Evolutionary conservation across 1,140 invertebrate species (phyloP).

Genomic region (Drosophila equinoxialis): DNA sequence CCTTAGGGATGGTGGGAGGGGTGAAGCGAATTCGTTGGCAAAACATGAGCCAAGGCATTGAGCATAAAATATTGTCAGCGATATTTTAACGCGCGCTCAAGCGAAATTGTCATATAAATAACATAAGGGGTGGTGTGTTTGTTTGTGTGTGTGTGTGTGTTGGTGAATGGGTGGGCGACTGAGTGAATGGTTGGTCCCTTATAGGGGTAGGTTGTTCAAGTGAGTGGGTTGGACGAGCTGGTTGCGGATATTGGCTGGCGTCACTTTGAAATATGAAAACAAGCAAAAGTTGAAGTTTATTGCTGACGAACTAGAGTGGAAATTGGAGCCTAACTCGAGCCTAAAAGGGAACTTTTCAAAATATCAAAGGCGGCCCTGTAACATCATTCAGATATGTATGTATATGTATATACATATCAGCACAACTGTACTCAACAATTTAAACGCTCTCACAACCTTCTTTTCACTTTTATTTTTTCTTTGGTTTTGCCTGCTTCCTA

Average conservation of each 20-base stretch:
- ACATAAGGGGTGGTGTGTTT: constrained; percentile 39
- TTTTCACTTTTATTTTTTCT: constrained; percentile 2
- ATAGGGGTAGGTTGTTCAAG: not conserved
- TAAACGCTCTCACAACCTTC: not conserved
- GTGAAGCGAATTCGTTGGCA: constrained; percentile 58
- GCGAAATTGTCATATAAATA: constrained; percentile 82
- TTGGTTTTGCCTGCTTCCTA: constrained; percentile 2
- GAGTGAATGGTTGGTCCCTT: not conserved
- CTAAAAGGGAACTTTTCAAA: not conserved
- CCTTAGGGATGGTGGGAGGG: not conserved
- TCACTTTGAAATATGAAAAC: constrained; percentile 80
- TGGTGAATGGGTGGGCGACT: not conserved
- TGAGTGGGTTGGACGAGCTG: not conserved
- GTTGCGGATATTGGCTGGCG: constrained; percentile 47
- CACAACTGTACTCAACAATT: constrained; percentile 46
- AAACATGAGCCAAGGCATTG: constrained; percentile 73
- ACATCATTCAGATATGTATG: too few species aligned
- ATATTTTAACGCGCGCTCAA: constrained; percentile 79
- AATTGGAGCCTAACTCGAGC: constrained; percentile 26
- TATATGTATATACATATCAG: not conserved
- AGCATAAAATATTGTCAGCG: constrained; percentile 79
- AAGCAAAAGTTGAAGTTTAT: constrained; percentile 71
- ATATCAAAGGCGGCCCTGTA: constrained; percentile 1
- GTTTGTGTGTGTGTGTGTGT: constrained; percentile 1
- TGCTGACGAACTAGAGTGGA: constrained; percentile 49